Evolutionary conservation across 2,797 vertebrate genomes (phyloP).

Genomic region (Malacoctenus gilli): DNA sequence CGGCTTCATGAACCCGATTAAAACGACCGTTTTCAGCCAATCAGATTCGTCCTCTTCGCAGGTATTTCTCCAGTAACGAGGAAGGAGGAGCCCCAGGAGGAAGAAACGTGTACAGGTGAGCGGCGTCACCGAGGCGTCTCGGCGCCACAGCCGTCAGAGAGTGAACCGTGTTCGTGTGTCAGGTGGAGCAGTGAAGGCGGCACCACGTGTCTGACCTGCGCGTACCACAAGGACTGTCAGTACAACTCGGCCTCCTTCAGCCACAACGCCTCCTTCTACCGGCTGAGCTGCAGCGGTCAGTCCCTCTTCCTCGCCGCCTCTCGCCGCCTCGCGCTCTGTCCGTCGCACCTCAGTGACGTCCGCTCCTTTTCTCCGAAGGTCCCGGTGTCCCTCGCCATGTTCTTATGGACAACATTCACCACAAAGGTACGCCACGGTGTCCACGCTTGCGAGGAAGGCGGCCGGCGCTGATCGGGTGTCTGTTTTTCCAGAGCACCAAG

Average conservation of each 20-base stretch:
- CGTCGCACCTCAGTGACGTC: not conserved
- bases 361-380: constrained; percentile 74
- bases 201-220: constrained; percentile 87
- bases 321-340: not conserved
- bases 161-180: constrained; percentile 14
- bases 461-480: not conserved
- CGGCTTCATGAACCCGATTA: not conserved
- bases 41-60: constrained; percentile 70
- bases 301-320: not conserved
- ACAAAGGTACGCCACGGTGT: constrained; percentile 57
- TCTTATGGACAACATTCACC: constrained; percentile 54
- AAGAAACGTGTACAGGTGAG: constrained; percentile 93
- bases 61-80: constrained; percentile 93
- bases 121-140: not conserved
- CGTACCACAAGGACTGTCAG: constrained; percentile 80
- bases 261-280: constrained; percentile 84
- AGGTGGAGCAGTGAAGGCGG: constrained; percentile 32
- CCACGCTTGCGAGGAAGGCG: too few relatives aligned
- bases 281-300: constrained; percentile 88
- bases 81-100: constrained; percentile 82
- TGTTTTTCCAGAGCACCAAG: constrained; percentile 76
- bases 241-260: constrained; percentile 92
- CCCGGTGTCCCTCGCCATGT: constrained; percentile 83
- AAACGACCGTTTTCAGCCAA: not conserved
- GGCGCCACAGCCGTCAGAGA: too few relatives aligned